Evolutionary conservation across 2,888 invertebrate genomes (phyloP), one percentile per base, ranked within the genome.

Genomic region (Gymnoscelis rufifasciata): DNA sequence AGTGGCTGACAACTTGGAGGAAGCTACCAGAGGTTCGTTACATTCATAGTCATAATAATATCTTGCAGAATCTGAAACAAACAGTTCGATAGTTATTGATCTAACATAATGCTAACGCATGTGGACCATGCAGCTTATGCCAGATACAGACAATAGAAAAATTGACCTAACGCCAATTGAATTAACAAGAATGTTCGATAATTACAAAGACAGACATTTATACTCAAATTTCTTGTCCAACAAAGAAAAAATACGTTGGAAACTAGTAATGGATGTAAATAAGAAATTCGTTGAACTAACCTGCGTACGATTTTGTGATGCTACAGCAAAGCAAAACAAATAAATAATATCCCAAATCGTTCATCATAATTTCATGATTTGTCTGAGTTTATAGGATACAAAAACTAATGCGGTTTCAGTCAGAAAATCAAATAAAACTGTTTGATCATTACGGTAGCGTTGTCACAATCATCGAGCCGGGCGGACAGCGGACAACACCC

Each of bases 1-100:
- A 30, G 96, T 96, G 19, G 96, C 96, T 52, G 90, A 92, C 56
- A 97, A 78, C 51, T 89, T 91, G 52, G 96, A 92, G 63, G 82
- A 90, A 12, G 93, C 92, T 70, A 96, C 86, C 47, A 97, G 84
- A 7, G 96, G 94, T 63, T 91, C 90, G 74, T 94, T 95, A 78
- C 96, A 96, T 80, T 95, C 95, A 63, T 87, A 88, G 58, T 83
- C 87, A 56, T 81, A 87, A 59, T 88, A 87, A 64, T 86, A 88
- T 62, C 75, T 78, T 42, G 69, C 66, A 23, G 74, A 74, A 52
- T 84, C 87, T 88, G 75, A 41, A 38, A 38, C 7, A 29, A 7
- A 12, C 15, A 28, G 19, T 7, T 4, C 1, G 8, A 1, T 13
- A 30, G n/a, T 33, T 33, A 38, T 8, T 38, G 28, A 38, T 38